phyloP scores from a whole-genome alignment of 2,888 invertebrate species.

The Stenichneumon culpator region DNA sequence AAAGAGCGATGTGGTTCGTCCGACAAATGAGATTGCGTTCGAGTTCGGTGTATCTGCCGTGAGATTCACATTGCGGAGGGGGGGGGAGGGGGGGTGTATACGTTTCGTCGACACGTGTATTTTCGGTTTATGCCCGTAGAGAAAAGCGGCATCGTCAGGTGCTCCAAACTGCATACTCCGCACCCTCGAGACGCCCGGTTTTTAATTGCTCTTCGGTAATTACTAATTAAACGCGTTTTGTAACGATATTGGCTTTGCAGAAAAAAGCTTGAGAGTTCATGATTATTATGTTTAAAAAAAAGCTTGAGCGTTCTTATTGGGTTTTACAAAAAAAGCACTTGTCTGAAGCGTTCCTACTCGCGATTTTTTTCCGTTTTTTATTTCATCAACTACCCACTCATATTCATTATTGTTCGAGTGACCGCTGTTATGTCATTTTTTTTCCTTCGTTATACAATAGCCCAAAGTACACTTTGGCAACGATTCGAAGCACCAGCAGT shows the following conservation, averaged over 20 bases:
- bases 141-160: conserved; percentile 10
- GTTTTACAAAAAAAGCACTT: neutral
- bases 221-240: neutral
- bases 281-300: conserved; percentile 1
- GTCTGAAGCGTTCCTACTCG: neutral
- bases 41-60: neutral
- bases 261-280: neutral
- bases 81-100: neutral
- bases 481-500: neutral
- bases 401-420: conserved; percentile 13
- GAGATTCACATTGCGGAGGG: neutral
- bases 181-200: neutral
- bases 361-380: neutral
- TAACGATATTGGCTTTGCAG: neutral
- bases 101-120: conserved; percentile 2
- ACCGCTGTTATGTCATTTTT: conserved; percentile 27
- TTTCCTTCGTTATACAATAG: neutral
- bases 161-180: neutral
- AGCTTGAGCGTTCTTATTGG: neutral
- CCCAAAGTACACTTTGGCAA: neutral
- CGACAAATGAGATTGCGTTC: conserved; percentile 22
- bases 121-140: neutral
- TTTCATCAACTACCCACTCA: conserved; percentile 3
- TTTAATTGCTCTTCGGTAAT: neutral
- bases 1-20: conserved; percentile 12